phyloP scores from a whole-genome alignment of 2,113 vertebrate species.

The Fukomys damarensis region DNA sequence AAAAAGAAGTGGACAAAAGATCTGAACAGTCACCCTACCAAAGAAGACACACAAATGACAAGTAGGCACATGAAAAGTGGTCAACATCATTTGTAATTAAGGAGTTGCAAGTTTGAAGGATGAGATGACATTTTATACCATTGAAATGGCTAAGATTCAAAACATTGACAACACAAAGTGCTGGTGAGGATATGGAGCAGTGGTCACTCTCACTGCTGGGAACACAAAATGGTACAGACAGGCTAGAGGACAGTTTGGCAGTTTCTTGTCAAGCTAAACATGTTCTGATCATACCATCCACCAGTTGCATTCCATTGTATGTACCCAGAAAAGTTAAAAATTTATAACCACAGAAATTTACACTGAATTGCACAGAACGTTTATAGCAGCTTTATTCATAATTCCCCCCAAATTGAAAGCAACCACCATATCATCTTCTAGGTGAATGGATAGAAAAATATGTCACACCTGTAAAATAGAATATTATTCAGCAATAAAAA shows the following conservation, averaged over 20 bases:
- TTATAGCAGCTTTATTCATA: neutral
- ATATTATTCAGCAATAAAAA: neutral
- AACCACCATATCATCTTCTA: neutral
- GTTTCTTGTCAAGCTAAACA: neutral
- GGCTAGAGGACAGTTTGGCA: neutral
- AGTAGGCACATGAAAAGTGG: neutral
- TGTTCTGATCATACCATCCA: neutral
- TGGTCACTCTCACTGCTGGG: neutral
- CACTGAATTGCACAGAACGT: neutral
- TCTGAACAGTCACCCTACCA: neutral
- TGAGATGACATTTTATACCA: accelerated
- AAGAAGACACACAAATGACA: neutral
- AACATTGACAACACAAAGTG: neutral
- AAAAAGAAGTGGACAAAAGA: neutral
- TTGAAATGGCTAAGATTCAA: neutral
- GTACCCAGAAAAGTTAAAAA: neutral
- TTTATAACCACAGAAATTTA: neutral
- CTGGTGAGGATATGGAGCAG: neutral
- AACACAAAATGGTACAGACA: too few species aligned
- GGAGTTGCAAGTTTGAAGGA: neutral
- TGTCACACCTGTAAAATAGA: neutral
- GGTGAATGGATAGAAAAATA: neutral
- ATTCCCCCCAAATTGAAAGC: neutral
- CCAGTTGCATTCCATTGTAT: neutral
- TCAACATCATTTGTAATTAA: neutral